A percentile compares a stretch with the other conserved stretches of the same genome.
These are phyloP conservation scores for Ovis canadensis DNA, from an alignment of 2,113 vertebrate species.

Conservation along the genomic window DNA sequence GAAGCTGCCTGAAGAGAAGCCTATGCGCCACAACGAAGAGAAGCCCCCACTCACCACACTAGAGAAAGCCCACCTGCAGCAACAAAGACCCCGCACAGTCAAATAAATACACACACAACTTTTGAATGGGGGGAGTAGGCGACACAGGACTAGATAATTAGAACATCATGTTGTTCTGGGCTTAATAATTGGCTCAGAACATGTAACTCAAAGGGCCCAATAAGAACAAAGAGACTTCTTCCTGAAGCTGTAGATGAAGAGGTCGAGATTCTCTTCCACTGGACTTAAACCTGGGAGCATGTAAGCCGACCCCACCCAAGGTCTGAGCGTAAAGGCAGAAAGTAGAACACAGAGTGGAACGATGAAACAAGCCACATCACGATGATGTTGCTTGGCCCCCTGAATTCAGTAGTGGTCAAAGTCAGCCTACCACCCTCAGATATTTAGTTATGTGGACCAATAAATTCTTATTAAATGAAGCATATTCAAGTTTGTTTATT, in stretches of 20 bases:
- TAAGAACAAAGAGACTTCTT: neutral
- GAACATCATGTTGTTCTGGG: neutral
- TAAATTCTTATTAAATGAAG: neutral
- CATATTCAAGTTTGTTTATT: neutral
- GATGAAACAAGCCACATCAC: neutral
- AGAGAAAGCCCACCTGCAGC: neutral
- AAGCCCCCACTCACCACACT: neutral
- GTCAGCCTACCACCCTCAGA: neutral
- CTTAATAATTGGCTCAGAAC: neutral
- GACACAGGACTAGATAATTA: neutral
- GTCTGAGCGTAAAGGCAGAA: neutral
- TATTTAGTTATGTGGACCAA: neutral
- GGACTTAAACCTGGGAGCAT: neutral
- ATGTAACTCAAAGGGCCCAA: neutral
- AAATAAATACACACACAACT: neutral
- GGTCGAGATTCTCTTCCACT: neutral
- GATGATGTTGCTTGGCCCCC: neutral
- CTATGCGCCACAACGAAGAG: neutral
- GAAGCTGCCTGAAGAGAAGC: too few relatives aligned
- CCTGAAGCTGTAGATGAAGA: neutral
- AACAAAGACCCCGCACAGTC: neutral
- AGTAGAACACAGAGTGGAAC: neutral
- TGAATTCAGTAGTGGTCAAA: neutral
- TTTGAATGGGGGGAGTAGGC: neutral
- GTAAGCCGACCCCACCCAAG: neutral